Conservation (phyloP, 2,888 invertebrate species). For the Apodemia duryi region DNA sequence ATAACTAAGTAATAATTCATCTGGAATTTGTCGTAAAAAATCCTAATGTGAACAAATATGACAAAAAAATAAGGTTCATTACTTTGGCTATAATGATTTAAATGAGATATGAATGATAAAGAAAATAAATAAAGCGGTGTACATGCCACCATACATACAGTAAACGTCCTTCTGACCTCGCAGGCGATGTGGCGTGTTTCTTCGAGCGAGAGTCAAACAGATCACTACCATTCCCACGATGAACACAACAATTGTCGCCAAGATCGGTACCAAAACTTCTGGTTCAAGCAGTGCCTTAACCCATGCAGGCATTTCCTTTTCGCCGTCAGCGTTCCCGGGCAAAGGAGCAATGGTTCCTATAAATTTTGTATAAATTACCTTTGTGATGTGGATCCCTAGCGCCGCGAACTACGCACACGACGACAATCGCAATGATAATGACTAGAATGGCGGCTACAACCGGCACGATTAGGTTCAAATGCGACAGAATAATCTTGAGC, state of each 20-base stretch:
- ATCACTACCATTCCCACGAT: conserved; percentile 94
- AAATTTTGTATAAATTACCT: conserved; percentile 78
- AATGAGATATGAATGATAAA: conserved; percentile 16
- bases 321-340: conserved; percentile 78
- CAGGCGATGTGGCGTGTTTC: conserved; percentile 89
- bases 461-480: conserved; percentile 95
- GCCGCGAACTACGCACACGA: conserved; percentile 94
- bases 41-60: neutral
- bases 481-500: conserved; percentile 91
- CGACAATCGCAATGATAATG: conserved; percentile 94
- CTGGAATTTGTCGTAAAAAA: neutral
- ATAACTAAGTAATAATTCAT: neutral
- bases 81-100: neutral
- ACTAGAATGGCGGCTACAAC: conserved; percentile 94
- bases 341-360: conserved; percentile 91
- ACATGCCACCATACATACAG: conserved; percentile 83
- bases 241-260: conserved; percentile 93
- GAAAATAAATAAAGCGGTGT: conserved; percentile 55
- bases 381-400: conserved; percentile 90
- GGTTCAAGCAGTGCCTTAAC: conserved; percentile 92
- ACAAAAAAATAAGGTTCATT: neutral
- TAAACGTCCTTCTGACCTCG: conserved; percentile 88
- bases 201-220: conserved; percentile 91
- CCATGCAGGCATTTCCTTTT: conserved; percentile 83
- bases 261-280: conserved; percentile 93